phyloP scores from a whole-genome alignment of 1,140 invertebrate genomes.

The Trichonephila inaurata region DNA sequence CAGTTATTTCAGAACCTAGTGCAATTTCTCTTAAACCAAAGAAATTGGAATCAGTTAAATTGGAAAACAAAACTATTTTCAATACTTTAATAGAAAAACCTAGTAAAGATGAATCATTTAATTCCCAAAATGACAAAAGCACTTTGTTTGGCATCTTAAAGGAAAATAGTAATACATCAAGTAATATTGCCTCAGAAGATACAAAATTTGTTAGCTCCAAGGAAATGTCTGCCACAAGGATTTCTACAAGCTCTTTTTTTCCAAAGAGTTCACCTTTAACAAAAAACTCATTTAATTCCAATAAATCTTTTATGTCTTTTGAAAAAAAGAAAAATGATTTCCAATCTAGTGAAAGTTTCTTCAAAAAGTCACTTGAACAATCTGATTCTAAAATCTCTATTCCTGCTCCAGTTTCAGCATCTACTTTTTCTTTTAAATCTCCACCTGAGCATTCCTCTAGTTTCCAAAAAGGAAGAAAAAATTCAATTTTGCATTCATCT shows the following conservation, averaged over 20 bases:
- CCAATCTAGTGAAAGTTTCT: background rate
- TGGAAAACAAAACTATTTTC: background rate
- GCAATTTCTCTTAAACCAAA: background rate
- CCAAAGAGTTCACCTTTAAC: background rate
- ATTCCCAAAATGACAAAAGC: background rate
- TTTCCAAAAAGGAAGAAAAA: background rate
- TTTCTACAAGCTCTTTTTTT: background rate
- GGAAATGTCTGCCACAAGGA: background rate
- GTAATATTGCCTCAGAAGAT: background rate
- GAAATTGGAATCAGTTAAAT: background rate
- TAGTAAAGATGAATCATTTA: background rate
- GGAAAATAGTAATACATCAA: background rate
- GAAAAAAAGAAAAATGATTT: background rate
- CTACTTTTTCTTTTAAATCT: conserved; percentile 11
- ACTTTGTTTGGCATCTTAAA: background rate
- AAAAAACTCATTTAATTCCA: background rate
- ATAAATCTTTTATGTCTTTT: background rate
- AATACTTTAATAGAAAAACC: background rate
- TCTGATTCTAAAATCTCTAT: background rate
- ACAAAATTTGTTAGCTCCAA: background rate
- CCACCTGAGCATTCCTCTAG: background rate
- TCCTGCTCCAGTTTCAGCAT: background rate
- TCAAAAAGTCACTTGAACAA: background rate
- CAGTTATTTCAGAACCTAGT: background rate
- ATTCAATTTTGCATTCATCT: background rate